Conservation (phyloP, 2,113 vertebrate species). For the Coracopsis vasa region DNA sequence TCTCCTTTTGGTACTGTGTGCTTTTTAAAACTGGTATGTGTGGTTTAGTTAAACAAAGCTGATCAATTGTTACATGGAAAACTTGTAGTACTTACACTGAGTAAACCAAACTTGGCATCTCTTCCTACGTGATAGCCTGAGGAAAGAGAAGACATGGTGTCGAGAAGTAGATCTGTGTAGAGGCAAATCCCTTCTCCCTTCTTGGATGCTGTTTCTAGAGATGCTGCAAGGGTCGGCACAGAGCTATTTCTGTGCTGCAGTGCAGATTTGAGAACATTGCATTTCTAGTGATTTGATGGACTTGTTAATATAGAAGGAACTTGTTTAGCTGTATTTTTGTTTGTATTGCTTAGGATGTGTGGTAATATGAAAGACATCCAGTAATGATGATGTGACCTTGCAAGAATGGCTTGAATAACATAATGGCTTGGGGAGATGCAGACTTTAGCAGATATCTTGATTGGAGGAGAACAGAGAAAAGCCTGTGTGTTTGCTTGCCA, state of each 20-base stretch:
- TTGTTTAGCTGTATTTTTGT: background rate
- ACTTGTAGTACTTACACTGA: background rate
- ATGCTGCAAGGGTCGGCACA: background rate
- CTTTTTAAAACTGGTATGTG: background rate
- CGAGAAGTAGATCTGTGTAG: background rate
- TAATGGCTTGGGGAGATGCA: background rate
- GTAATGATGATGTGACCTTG: background rate
- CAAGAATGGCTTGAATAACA: background rate
- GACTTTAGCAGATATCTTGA: background rate
- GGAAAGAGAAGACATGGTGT: background rate
- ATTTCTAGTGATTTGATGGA: background rate
- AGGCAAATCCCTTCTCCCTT: background rate
- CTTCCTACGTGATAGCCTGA: background rate
- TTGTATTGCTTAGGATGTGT: background rate
- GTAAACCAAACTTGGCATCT: background rate
- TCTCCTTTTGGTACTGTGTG: background rate
- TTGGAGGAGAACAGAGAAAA: background rate
- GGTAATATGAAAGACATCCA: background rate
- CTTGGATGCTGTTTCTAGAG: background rate
- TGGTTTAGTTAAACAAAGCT: background rate
- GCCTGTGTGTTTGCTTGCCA: background rate
- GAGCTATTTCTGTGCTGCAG: background rate
- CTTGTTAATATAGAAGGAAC: background rate
- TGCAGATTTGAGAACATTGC: background rate
- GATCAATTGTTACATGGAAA: accelerated